Base-by-base conservation (phyloP, 1,140 invertebrate species). In the Scaptomyza pallida region DNA sequence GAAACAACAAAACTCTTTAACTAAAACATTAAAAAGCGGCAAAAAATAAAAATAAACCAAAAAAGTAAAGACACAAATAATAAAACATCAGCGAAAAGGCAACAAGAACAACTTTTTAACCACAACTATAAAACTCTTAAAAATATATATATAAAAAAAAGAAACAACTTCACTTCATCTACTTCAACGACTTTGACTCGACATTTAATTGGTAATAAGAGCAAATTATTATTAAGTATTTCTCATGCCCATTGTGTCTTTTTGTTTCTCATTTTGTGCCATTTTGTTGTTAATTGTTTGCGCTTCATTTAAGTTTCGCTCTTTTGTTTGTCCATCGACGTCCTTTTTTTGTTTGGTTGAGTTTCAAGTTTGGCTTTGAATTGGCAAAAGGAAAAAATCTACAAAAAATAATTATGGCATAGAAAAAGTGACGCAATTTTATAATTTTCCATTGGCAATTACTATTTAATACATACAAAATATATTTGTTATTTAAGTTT, bases 201-300 rank as follows among this genome's bases (percentile, higher is more conserved):
- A 81, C 81, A 85, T 63, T 80, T 86, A 75, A 85, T 85, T 85
- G 81, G 81, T 85, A 85, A 85, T 85, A 86, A 85, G 81, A 86
- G 81, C 77, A 81, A 86, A 73, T 69, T 72, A 48, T 64, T 72
- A 73, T 61, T 61, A 68, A 68, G 52, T 75, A 78, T 69, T n/a
- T 77, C 19, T 30, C 65, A 86, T 80, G 81, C 77, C 80, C 81
- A 81, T 85, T 86, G 81, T 85, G 80, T 85, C 19, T 61, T 75
- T 69, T 72, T 56, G 64, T 82, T 85, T 70, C 47, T 79, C 63
- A 70, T 79, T 85, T 65, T 72, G 51, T 82, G 75, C 41, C 51
- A 50, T 54, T 55, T 47, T 63, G 19, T 68, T 63, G 43, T 72
- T 75, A 62, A 57, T 75, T 78, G 47, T 78, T 83, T 69, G 54